Evolutionary conservation across 2,113 vertebrate genomes (phyloP).

Genomic region (Craseonycteris thonglongyai): DNA sequence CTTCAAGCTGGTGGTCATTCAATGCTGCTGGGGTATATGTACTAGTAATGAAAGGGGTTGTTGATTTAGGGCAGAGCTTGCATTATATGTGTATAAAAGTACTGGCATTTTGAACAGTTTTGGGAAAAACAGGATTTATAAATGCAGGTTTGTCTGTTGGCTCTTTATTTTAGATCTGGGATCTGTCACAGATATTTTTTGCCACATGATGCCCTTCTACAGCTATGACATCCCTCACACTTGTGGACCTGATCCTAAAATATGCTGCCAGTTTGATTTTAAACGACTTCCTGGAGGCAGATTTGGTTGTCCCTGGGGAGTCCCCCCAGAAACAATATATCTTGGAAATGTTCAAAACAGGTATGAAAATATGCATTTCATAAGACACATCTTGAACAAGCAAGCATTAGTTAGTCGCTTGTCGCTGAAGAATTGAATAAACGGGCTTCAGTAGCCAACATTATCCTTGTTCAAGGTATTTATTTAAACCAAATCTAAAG

Average conservation of each 20-base stretch:
- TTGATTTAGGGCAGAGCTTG: background rate
- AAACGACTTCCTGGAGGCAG: constrained; percentile 91
- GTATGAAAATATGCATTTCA: constrained; percentile 70
- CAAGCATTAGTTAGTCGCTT: background rate
- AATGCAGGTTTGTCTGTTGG: constrained; percentile 35
- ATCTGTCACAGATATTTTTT: constrained; percentile 90
- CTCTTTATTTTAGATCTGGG: constrained; percentile 83
- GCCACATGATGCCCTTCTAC: constrained; percentile 99
- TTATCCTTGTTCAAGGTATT: background rate
- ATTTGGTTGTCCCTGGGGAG: constrained; percentile 91
- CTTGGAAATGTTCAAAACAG: constrained; percentile 87
- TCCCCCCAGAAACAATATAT: constrained; percentile 89
- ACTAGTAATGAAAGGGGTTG: background rate
- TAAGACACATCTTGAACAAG: background rate
- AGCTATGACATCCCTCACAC: constrained; percentile 96
- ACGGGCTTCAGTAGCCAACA: background rate
- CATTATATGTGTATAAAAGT: background rate
- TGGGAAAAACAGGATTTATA: background rate
- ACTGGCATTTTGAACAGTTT: background rate
- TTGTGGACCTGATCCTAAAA: constrained; percentile 92
- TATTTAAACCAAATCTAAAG: constrained; percentile 21
- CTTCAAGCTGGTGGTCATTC: background rate
- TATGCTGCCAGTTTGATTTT: constrained; percentile 98
- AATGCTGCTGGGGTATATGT: background rate
- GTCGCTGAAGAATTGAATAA: constrained; percentile 11